Base-by-base conservation (phyloP, 1,140 invertebrate genomes). In the Aphis craccivora region DNA sequence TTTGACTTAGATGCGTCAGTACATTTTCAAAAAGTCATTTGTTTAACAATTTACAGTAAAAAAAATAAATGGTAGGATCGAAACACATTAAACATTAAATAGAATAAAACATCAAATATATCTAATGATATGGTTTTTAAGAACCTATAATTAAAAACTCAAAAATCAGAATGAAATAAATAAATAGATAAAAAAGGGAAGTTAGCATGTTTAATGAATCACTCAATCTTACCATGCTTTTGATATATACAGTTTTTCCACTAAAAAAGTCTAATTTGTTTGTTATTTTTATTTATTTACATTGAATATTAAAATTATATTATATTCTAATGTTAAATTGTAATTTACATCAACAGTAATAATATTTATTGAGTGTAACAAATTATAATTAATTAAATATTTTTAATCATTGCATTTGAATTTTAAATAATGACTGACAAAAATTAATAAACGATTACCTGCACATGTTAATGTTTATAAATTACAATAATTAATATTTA, bases 341-440 rank as follows among this genome's bases (percentile, higher is more conserved):
- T 76, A 18, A 76, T 76, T 18, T 18, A 76, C 14, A 18, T 76
- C 30, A 76, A 76, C 6, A 76, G n/a, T n/a, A 76, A 76, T 76
- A 0, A 76, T 76, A 76, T n/a, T 76, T 76, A 76, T 76, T n/a
- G 60, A 76, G 60, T 76, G 18, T 76, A 76, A n/a, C 60, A 76
- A 76, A 76, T 76, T n/a, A n/a, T 76, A 76, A n/a, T n/a, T 76
- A 35, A 76, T 76, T 76, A 76, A 76, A 76, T n/a, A 14, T n/a
- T 76, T 60, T n/a, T n/a, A 76, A 76, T n/a, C 30, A 18, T 18
- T 4, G 18, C 11, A 67, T 76, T 76, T n/a, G 4, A 76, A 76
- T n/a, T 76, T 18, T 76, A 30, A n/a, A 67, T 45, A n/a, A 5
- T 76, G 30, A 7, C 30, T n/a, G 18, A 35, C 30, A 76, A 76